phyloP scores from a whole-genome alignment of 2,888 invertebrate genomes.

The Chrysolina americana region DNA sequence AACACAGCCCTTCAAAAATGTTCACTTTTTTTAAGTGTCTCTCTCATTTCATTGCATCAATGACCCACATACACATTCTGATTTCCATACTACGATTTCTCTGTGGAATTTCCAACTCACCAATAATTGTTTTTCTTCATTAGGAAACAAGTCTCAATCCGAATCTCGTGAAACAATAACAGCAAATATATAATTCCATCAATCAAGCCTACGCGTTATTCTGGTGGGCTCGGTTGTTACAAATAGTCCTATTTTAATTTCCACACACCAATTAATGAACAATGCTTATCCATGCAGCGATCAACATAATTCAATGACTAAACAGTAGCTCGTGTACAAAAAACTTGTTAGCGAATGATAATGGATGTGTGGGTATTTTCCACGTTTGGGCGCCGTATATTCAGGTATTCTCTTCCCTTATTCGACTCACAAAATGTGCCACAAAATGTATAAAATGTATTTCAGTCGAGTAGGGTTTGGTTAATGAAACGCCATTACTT shows the following conservation, averaged over 20 bases:
- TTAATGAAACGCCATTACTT: no score
- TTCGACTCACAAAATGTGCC: no score
- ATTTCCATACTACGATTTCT: not conserved
- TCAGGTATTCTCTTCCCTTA: not conserved
- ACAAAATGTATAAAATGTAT: no score
- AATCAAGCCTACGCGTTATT: constrained; percentile 7
- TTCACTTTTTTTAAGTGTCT: not conserved
- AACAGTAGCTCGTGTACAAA: constrained; percentile 1
- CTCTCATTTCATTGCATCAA: not conserved
- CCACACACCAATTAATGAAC: constrained; percentile 17
- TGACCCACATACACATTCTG: not conserved
- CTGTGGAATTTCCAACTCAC: not conserved
- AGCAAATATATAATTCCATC: not conserved
- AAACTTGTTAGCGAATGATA: not conserved
- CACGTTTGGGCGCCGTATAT: not conserved
- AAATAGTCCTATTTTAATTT: constrained; percentile 15
- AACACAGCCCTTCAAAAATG: no score
- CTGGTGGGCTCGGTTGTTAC: constrained; percentile 16
- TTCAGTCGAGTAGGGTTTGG: no score
- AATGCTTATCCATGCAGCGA: constrained; percentile 10
- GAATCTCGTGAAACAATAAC: constrained; percentile 2
- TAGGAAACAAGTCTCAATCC: constrained; percentile 3
- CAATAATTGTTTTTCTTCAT: not conserved
- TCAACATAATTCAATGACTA: constrained; percentile 10
- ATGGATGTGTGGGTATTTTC: not conserved